Percentiles rank a stretch among this genome's conserved stretches.
Evolutionary conservation across 1,140 invertebrate species (phyloP).

Genomic region (Phymastichus coffea): DNA sequence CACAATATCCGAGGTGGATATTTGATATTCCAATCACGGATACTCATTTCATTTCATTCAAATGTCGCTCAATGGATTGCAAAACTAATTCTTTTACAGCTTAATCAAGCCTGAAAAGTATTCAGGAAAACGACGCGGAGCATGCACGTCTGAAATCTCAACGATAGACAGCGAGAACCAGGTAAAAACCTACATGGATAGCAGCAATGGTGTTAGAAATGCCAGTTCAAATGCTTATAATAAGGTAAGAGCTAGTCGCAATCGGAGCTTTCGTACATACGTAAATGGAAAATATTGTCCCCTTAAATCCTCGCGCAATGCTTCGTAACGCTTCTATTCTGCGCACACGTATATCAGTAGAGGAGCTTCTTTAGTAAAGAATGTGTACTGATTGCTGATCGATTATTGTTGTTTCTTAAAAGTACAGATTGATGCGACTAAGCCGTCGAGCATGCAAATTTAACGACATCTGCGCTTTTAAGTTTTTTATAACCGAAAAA

Average conservation of each 20-base stretch:
- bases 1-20: constrained; percentile 90
- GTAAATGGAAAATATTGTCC: neutral
- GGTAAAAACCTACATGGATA: constrained; percentile 96
- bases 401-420: constrained; percentile 3
- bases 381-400: neutral
- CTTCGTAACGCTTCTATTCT: constrained; percentile 11
- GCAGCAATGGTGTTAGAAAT: constrained; percentile 83
- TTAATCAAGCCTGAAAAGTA: constrained; percentile 57
- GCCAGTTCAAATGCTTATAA: constrained; percentile 87
- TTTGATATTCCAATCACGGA: neutral
- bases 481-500: too few species aligned
- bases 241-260: constrained; percentile 70
- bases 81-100: constrained; percentile 33
- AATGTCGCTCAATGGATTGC: neutral
- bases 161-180: constrained; percentile 67
- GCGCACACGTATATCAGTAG: neutral
- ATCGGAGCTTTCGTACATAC: neutral
- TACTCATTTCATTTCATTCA: neutral
- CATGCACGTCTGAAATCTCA: constrained; percentile 55
- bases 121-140: constrained; percentile 53
- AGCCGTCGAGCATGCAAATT: neutral
- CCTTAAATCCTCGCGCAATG: neutral
- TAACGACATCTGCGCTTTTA: constrained; percentile 7
- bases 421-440: neutral
- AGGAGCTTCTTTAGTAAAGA: constrained; percentile 3